Conservation (phyloP, 1,140 invertebrate genomes). For the Spodoptera frugiperda region DNA sequence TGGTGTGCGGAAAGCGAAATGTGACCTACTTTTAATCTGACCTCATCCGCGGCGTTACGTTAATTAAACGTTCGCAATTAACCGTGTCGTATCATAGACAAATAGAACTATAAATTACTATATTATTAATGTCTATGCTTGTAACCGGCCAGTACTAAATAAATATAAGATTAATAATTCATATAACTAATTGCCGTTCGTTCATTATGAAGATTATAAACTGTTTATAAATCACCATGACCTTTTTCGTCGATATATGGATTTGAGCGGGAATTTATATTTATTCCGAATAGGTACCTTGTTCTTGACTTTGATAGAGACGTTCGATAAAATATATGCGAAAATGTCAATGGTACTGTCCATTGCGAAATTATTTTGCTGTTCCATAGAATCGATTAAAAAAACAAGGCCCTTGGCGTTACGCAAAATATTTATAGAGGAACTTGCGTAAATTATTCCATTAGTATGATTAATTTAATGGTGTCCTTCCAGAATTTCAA, state of each 20-base stretch:
- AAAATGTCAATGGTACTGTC: slow-evolving; percentile 17
- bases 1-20: background rate
- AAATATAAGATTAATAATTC: no score
- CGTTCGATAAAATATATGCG: background rate
- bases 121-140: background rate
- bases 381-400: background rate
- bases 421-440: background rate
- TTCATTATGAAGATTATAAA: no score
- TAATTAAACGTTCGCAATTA: background rate
- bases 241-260: background rate
- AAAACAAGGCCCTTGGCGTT: background rate
- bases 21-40: slow-evolving; percentile 8
- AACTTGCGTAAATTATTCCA: no score
- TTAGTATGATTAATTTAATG: no score
- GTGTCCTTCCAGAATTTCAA: no score
- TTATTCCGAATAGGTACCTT: background rate
- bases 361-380: background rate
- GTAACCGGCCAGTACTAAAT: no score
- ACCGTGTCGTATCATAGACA: background rate
- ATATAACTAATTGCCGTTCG: no score
- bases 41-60: background rate
- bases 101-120: background rate
- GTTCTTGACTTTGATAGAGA: slow-evolving; percentile 3
- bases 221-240: no score
- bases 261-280: background rate